Percentiles rank a stretch among this genome's conserved stretches.
Conservation (phyloP, 2,888 invertebrate species). For the Endotricha flammealis region DNA sequence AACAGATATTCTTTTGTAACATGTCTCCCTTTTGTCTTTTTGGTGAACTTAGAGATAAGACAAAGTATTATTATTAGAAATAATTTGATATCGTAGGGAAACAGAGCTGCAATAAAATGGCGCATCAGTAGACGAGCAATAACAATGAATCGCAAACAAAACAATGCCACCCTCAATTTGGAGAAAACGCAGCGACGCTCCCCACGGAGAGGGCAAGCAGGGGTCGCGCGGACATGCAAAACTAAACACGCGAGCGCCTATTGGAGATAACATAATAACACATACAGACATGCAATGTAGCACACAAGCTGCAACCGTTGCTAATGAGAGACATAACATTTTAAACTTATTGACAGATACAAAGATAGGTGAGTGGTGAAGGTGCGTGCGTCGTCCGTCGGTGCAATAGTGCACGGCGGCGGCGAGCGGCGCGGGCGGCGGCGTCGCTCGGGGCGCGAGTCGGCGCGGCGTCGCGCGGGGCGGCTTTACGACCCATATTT, state of each 20-base stretch:
- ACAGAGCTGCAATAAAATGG: neutral
- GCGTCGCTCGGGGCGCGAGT: neutral
- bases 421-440: slow-evolving; percentile 1
- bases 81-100: too few relatives aligned
- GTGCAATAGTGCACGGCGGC: neutral
- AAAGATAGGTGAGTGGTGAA: too few relatives aligned
- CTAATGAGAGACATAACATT: too few relatives aligned
- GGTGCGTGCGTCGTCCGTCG: neutral
- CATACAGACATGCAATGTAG: neutral
- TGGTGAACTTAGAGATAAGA: too few relatives aligned
- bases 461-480: slow-evolving; percentile 12
- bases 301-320: too few relatives aligned
- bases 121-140: neutral
- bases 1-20: too few relatives aligned
- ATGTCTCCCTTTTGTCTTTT: too few relatives aligned
- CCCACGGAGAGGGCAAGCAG: slow-evolving; percentile 12
- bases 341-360: too few relatives aligned
- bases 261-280: neutral
- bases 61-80: too few relatives aligned
- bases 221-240: slow-evolving; percentile 43
- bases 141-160: neutral
- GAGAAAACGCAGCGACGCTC: neutral
- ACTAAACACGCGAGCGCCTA: slow-evolving; percentile 13
- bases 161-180: neutral
- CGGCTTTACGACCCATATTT: slow-evolving; percentile 66